Evolutionary conservation across 1,140 invertebrate genomes (phyloP), one percentile per base, ranked within the genome.

Genomic region (Pogonus chalceus): DNA sequence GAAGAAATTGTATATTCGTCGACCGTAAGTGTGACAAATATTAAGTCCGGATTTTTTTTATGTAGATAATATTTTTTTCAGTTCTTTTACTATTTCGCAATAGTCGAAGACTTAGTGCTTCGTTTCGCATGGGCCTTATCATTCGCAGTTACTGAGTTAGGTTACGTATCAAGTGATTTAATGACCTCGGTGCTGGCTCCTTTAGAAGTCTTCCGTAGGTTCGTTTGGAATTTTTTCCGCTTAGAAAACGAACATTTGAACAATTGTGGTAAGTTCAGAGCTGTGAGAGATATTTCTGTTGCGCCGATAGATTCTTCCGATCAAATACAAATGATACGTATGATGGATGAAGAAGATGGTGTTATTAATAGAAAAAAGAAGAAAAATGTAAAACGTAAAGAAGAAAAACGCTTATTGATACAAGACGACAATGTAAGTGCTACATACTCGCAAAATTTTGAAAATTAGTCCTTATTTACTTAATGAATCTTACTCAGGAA

Each of bases 31-130:
- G 57, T 60, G 18, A 54, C 26, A 49, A 54, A 55, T 21, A 51
- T 53, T 49, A 20, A 35, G 51, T 53, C 14, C 14, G 52, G 49
- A 24, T 1, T 1, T 2, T 51, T 2, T 22, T 53, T 16, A 56
- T 35, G 39, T 55, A 39, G 51, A 50, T 49, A 57, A 35, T 53
- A 58, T 55, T 46, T 56, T 63, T 55, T 63, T 24, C 65, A 90
- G 85, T 79, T 79, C 57, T 98, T 94, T 66, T 98, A 98, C 70
- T 99, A 99, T 69, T 92, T 96, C 74, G 96, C 95, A 22, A 96
- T 92, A 24, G 65, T 90, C 7, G 85, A 90, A 71, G 87, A 92
- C 69, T 79, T 89, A 51, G 68, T 90, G n/a, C 65, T 95, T 18
- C 77, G 92, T 59, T 92, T 93, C 65, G 77, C 79, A 23, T 95